Conservation (phyloP, 2,113 vertebrate species). For the Siphamia tubifer region DNA sequence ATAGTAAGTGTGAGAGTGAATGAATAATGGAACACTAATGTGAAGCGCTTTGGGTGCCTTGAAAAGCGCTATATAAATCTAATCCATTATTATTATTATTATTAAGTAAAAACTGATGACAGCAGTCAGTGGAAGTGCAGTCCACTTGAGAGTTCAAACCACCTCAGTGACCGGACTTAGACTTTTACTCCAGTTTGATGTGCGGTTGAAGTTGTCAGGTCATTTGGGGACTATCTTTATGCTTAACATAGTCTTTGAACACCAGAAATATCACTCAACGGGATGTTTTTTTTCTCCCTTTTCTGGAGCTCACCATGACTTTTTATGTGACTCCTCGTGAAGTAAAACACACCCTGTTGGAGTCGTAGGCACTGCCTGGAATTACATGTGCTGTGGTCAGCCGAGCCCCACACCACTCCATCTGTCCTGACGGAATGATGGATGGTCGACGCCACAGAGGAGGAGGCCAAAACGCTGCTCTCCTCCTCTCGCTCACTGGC, state of each 20-base stretch:
- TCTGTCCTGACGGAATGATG: constrained; percentile 49
- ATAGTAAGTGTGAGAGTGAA: no score
- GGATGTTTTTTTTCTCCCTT: neutral
- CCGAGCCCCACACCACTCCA: constrained; percentile 22
- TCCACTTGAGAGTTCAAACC: neutral
- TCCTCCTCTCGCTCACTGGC: neutral
- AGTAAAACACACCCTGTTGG: constrained; percentile 30
- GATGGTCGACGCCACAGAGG: constrained; percentile 27
- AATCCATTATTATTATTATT: no score
- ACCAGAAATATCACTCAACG: constrained; percentile 6
- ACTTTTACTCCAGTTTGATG: neutral
- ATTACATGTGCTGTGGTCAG: constrained; percentile 48
- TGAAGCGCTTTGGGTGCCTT: no score
- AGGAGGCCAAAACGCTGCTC: neutral
- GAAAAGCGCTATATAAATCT: no score
- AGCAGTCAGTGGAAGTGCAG: neutral
- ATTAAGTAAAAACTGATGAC: neutral
- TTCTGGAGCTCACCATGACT: neutral
- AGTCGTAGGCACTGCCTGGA: constrained; percentile 27
- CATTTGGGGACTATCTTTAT: neutral
- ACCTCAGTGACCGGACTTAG: neutral
- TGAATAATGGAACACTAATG: no score
- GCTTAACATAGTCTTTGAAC: neutral
- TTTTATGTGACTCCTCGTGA: neutral
- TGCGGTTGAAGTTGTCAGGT: neutral